A percentile compares a stretch with the other conserved stretches of the same genome.
Evolutionary conservation across 1,140 invertebrate species (phyloP).

Genomic region (Tetragonula clypearis): DNA sequence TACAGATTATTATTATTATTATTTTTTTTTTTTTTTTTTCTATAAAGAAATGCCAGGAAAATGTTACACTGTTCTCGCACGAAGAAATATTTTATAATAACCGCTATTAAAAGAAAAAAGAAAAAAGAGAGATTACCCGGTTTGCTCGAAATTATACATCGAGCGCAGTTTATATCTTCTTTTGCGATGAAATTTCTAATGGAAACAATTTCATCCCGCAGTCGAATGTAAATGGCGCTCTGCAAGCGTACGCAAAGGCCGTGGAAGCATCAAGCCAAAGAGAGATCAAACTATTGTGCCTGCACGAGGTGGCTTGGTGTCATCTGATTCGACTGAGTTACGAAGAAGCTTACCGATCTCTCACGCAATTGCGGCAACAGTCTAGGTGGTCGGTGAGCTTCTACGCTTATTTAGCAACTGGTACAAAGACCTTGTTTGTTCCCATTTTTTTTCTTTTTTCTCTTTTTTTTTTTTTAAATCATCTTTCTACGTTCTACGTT

Average conservation of each 20-base stretch:
- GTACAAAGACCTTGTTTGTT: constrained; percentile 70
- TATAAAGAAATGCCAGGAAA: too few relatives aligned
- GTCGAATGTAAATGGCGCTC: constrained; percentile 84
- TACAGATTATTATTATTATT: too few relatives aligned
- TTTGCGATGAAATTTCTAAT: too few relatives aligned
- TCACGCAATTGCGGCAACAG: constrained; percentile 84
- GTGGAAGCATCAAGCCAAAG: constrained; percentile 84
- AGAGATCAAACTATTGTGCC: constrained; percentile 86
- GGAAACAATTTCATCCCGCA: constrained; percentile 63
- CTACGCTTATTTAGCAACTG: constrained; percentile 86
- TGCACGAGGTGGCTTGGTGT: constrained; percentile 90
- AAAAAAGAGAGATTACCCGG: too few relatives aligned
- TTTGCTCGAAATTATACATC: too few relatives aligned
- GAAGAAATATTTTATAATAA: too few relatives aligned
- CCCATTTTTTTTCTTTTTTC: not conserved
- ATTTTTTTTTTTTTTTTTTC: too few relatives aligned
- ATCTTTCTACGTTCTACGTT: too few relatives aligned
- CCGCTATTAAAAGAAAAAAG: too few relatives aligned
- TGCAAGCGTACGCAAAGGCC: constrained; percentile 84
- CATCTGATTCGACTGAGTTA: constrained; percentile 86
- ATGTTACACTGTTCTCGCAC: too few relatives aligned
- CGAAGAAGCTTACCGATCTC: constrained; percentile 82
- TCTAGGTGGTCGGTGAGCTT: constrained; percentile 88
- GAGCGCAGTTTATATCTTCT: too few relatives aligned
- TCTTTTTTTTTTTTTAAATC: not conserved